Evolutionary conservation across 37 sponge, comb jelly and placozoan genomes (phyloP).

Genomic region (Eunapius fragilis): DNA sequence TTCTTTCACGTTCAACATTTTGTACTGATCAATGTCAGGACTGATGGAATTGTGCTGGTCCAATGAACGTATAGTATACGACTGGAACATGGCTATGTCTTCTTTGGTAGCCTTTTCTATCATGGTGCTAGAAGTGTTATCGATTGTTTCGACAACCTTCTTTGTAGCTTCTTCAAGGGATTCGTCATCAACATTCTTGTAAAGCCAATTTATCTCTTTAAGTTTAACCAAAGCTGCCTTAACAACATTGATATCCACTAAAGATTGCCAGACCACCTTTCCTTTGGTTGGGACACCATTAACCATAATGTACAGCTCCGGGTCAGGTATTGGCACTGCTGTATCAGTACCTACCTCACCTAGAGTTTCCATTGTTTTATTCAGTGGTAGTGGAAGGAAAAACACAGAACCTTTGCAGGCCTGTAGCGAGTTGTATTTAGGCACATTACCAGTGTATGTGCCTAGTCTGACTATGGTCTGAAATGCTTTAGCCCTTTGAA

Average conservation of each 20-base stretch:
- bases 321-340: background rate
- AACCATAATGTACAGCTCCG: slow-evolving; percentile 48
- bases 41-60: slow-evolving; percentile 17
- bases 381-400: slow-evolving; percentile 51
- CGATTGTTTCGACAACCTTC: slow-evolving; percentile 35
- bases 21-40: slow-evolving; percentile 64
- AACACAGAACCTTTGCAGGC: slow-evolving; percentile 49
- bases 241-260: background rate
- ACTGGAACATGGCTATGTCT: slow-evolving; percentile 53
- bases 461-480: slow-evolving; percentile 61
- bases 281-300: slow-evolving; percentile 43
- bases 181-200: slow-evolving; percentile 34
- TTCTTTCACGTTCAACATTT: slow-evolving; percentile 33
- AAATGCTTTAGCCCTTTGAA: slow-evolving; percentile 61
- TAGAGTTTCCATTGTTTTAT: slow-evolving; percentile 53
- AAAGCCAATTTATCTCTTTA: slow-evolving; percentile 53
- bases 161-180: slow-evolving; percentile 49
- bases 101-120: slow-evolving; percentile 33
- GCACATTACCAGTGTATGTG: slow-evolving; percentile 59
- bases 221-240: background rate
- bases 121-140: slow-evolving; percentile 41
- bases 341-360: background rate
- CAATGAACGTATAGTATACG: slow-evolving; percentile 35
- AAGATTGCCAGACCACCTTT: slow-evolving; percentile 32
- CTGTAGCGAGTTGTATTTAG: slow-evolving; percentile 43